Conservation (phyloP, 2,113 vertebrate species). For the Neopipo cinnamomea region DNA sequence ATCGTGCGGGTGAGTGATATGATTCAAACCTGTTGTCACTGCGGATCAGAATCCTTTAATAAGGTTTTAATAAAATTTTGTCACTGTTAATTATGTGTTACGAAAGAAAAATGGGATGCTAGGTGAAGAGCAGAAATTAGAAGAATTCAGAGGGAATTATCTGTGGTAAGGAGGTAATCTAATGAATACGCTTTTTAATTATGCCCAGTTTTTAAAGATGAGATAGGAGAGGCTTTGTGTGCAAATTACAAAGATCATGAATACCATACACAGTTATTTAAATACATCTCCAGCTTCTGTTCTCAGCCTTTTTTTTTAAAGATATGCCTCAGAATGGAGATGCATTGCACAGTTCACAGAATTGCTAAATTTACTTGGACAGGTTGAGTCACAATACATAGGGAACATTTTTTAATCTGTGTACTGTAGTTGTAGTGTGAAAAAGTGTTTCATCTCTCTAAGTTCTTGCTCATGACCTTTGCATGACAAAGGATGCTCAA, state of each 20-base stretch:
- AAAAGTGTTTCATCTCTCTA: not conserved
- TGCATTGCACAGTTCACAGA: not conserved
- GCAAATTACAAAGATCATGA: not conserved
- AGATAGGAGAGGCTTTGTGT: not conserved
- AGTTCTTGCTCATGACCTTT: not conserved
- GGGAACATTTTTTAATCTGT: not conserved
- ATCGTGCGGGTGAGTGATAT: conserved; percentile 90
- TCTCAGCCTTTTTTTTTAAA: not conserved
- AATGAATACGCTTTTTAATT: not conserved
- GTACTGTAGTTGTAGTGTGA: not conserved
- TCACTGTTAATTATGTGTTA: conserved; percentile 77
- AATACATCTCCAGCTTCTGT: not conserved
- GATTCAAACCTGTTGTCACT: conserved; percentile 46
- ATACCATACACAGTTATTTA: not conserved
- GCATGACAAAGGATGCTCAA: not conserved
- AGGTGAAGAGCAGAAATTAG: not conserved
- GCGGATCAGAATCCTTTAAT: not conserved
- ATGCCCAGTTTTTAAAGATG: not conserved
- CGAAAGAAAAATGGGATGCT: conserved; percentile 34
- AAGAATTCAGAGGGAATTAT: not conserved
- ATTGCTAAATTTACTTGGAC: not conserved
- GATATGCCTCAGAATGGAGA: not conserved
- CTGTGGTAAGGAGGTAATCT: not conserved
- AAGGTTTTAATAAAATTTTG: conserved; percentile 54
- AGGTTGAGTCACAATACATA: not conserved